Evolutionary conservation across 2,797 vertebrate genomes (phyloP), one percentile per base, ranked within the genome.

Genomic region (Paguma larvata): DNA sequence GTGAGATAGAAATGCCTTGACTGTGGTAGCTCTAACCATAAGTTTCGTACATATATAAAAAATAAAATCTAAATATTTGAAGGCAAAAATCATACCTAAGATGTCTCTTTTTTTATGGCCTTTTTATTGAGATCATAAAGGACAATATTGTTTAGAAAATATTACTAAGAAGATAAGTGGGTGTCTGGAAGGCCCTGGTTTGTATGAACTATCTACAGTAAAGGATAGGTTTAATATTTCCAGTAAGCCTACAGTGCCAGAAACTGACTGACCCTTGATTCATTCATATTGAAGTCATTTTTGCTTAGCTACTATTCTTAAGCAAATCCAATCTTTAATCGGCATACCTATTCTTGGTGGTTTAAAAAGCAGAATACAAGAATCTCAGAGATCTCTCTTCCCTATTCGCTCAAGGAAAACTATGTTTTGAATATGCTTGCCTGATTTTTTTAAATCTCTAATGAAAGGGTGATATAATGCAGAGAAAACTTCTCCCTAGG

Each of bases 171-270:
- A 86, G 32, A 18, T n/a, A 63, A 92, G 15, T 62, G 1, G 21
- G 25, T 7, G 12, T 63, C 91, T 98, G 95, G 95, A 97, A 98
- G 97, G 86, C 83, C 96, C 91, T 97, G 95, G 75, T 91, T 98
- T 98, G 98, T 95, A 98, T 93, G 92, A 80, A 97, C 89, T 98
- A 92, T 88, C 78, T 98, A 85, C 63, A 97, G 80, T 97, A 97
- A 98, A 97, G 90, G 83, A 79, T 84, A 51, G 59, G 87, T 91
- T 98, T 98, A 98, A 97, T 98, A 98, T 98, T 98, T 96, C 94
- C 95, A 94, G 96, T 92, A 97, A 98, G 84, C 30, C 93, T 13
- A 62, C 6, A 90, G 53, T 97, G 80, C 95, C 96, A 95, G 96
- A 91, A 96, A 98, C 91, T 93, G 95, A 96, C 94, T 53, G 88